Conservation (phyloP, 2,888 invertebrate genomes). For the Cyrtodaria siliqua region DNA sequence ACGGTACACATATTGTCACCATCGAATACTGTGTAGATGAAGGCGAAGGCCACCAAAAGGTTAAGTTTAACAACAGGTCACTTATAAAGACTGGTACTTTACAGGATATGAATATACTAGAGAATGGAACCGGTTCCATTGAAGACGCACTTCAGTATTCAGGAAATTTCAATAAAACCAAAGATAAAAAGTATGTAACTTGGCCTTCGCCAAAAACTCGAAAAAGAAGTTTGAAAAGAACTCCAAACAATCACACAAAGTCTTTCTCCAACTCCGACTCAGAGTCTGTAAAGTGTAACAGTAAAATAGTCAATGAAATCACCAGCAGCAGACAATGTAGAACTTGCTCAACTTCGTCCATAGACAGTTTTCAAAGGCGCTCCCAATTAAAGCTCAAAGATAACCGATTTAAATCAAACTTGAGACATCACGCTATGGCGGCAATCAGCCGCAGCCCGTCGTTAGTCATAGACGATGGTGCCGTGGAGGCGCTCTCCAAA, state of each 20-base stretch:
- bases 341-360: constrained; percentile 21
- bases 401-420: constrained; percentile 77
- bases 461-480: constrained; percentile 73
- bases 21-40: too few species aligned
- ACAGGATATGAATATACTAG: too few species aligned
- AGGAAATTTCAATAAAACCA: too few species aligned
- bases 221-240: constrained; percentile 37
- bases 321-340: neutral
- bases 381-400: constrained; percentile 64
- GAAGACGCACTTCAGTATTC: too few species aligned
- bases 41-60: too few species aligned
- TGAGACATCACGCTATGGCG: constrained; percentile 76
- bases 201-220: constrained; percentile 59
- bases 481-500: constrained; percentile 89
- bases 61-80: too few species aligned
- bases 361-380: constrained; percentile 10
- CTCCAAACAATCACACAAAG: constrained; percentile 12
- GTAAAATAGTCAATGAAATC: constrained; percentile 44
- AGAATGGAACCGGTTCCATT: too few species aligned
- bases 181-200: constrained; percentile 41
- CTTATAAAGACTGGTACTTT: too few species aligned
- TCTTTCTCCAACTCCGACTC: constrained; percentile 6
- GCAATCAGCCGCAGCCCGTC: constrained; percentile 64
- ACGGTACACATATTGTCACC: neutral
- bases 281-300: neutral